Evolutionary conservation across 2,113 vertebrate genomes (phyloP).

Genomic region (Bathybates hornii): DNA sequence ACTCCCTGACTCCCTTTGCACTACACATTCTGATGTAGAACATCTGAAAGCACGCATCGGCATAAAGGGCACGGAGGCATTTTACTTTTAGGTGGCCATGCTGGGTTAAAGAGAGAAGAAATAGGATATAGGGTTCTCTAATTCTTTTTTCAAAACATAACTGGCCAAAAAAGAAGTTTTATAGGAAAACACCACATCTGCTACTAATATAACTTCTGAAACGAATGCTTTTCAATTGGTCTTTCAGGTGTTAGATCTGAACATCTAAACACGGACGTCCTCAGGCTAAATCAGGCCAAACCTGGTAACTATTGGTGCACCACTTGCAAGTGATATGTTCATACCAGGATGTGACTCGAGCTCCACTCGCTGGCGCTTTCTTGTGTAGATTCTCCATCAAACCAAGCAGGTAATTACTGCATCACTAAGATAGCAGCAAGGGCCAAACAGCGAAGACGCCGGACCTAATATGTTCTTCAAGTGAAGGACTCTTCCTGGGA

Average conservation of each 20-base stretch:
- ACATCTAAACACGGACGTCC: not conserved
- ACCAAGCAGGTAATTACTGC: not conserved
- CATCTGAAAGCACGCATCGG: conserved; percentile 54
- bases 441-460: conserved; percentile 10
- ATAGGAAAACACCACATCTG: conserved; percentile 20
- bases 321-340: conserved; percentile 19
- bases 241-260: not conserved
- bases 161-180: not conserved
- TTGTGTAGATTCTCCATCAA: not conserved
- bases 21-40: conserved; percentile 61
- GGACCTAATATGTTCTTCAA: conserved; percentile 55
- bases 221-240: not conserved
- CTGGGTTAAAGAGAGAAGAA: not conserved
- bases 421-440: conserved; percentile 20
- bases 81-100: not conserved
- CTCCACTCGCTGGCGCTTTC: not conserved
- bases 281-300: not conserved
- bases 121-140: not conserved
- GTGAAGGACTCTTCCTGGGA: conserved; percentile 48
- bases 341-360: conserved; percentile 20
- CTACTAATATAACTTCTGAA: conserved; percentile 3
- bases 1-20: conserved; percentile 46
- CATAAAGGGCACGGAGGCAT: not conserved
- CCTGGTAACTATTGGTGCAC: conserved; percentile 39
- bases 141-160: not conserved